Conservation (phyloP, 2,113 vertebrate genomes). For the Phalacrocorax carbo region DNA sequence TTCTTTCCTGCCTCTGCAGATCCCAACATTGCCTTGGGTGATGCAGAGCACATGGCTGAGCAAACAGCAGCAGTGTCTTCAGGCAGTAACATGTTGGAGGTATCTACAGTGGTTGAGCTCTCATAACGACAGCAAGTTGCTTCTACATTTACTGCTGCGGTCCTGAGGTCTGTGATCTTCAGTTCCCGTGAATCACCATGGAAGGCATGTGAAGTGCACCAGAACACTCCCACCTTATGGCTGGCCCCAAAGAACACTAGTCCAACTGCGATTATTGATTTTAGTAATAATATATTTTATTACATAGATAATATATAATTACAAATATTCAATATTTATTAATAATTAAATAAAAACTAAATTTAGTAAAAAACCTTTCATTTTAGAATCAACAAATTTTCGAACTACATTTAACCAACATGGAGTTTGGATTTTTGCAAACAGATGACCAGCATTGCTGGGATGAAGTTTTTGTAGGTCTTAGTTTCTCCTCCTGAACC, state of each 20-base stretch:
- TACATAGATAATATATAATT: no score
- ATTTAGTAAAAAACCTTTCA: not conserved
- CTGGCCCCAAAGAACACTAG: not conserved
- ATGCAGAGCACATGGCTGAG: not conserved
- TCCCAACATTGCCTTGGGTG: not conserved
- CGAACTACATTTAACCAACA: not conserved
- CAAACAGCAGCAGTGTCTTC: not conserved
- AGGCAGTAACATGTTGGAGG: not conserved
- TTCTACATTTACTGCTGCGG: not conserved
- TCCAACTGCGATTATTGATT: not conserved
- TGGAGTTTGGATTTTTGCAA: not conserved
- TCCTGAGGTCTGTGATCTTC: not conserved
- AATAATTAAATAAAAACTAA: no score
- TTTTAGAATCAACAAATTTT: not conserved
- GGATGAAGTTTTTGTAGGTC: not conserved
- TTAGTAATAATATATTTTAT: no score
- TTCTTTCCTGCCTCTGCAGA: not conserved
- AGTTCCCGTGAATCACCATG: rapidly evolving
- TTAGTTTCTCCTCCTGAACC: not conserved
- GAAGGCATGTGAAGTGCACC: rapidly evolving
- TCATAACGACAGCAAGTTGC: not conserved
- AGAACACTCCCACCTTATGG: not conserved
- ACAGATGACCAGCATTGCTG: not conserved
- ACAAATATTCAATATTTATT: no score
- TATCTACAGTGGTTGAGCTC: not conserved